These are phyloP conservation scores for Megaceryle alcyon DNA, from an alignment of 2,797 vertebrate species.

Conservation along the genomic window DNA sequence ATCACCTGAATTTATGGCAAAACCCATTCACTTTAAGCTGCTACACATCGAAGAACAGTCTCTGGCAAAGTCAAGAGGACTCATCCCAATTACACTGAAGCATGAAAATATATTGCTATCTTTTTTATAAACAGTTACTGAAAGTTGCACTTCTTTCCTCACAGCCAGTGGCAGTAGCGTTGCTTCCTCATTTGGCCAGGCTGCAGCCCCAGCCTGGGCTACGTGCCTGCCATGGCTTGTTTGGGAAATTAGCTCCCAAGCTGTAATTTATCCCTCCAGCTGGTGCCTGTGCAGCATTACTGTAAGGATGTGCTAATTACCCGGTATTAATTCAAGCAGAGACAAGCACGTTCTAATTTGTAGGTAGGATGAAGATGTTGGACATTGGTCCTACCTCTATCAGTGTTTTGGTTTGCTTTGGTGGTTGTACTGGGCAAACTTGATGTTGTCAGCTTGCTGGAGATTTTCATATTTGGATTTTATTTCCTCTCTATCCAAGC, in stretches of 20 bases:
- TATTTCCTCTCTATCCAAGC: background rate
- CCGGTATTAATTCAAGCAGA: constrained; percentile 36
- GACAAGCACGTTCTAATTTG: background rate
- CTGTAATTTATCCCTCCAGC: constrained; percentile 38
- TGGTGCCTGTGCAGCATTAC: constrained; percentile 5
- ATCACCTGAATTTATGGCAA: background rate
- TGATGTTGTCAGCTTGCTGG: background rate
- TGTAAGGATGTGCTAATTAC: constrained; percentile 26
- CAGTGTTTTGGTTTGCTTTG: background rate
- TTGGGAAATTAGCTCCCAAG: constrained; percentile 40
- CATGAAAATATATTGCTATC: background rate
- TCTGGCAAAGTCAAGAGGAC: background rate
- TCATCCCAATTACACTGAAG: background rate
- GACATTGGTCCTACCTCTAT: background rate
- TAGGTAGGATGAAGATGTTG: background rate
- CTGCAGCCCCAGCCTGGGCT: background rate
- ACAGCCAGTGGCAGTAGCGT: background rate
- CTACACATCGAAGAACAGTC: background rate
- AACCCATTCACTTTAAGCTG: background rate
- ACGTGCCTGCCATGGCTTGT: background rate
- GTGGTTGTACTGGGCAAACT: background rate
- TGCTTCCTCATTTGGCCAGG: background rate
- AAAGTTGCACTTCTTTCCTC: background rate
- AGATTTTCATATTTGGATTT: background rate
- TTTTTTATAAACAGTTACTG: background rate